A percentile compares a stretch with the other conserved stretches of the same genome.
phyloP scores from a whole-genome alignment of 2,888 invertebrate species.

The Nowickia ferox region DNA sequence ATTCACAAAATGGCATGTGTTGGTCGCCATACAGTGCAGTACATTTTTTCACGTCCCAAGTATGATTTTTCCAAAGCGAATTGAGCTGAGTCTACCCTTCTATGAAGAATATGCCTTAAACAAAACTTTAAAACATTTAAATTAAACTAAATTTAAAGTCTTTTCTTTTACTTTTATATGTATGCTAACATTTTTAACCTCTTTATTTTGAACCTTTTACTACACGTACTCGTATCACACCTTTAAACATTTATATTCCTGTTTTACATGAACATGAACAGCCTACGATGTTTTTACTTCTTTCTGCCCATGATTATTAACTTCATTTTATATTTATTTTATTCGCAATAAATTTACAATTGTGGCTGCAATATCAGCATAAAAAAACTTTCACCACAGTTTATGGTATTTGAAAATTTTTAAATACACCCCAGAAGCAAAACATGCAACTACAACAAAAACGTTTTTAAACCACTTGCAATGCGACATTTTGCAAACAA shows the following conservation, averaged over 20 bases:
- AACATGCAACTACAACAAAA: slow-evolving; percentile 19
- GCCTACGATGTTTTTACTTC: slow-evolving; percentile 28
- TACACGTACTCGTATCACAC: background rate
- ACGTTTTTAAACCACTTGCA: slow-evolving; percentile 58
- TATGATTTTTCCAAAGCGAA: no score
- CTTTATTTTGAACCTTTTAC: background rate
- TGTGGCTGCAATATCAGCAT: slow-evolving; percentile 55
- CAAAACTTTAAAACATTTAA: background rate
- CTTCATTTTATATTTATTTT: slow-evolving; percentile 64
- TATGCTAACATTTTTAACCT: background rate
- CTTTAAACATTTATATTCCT: slow-evolving; percentile 13
- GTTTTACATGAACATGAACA: slow-evolving; percentile 18
- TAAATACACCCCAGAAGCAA: slow-evolving; percentile 58
- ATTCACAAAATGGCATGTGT: no score
- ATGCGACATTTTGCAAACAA: slow-evolving; percentile 65
- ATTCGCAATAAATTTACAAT: slow-evolving; percentile 58
- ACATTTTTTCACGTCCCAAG: no score
- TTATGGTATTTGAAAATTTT: slow-evolving; percentile 56
- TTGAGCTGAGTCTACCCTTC: background rate
- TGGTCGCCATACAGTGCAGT: background rate
- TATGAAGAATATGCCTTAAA: background rate
- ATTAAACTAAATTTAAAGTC: background rate
- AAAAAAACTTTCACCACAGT: slow-evolving; percentile 59
- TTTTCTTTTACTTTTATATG: background rate
- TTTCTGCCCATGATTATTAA: slow-evolving; percentile 41